Evolutionary conservation across 2,888 invertebrate genomes (phyloP).

Genomic region (Dryococelus australis): DNA sequence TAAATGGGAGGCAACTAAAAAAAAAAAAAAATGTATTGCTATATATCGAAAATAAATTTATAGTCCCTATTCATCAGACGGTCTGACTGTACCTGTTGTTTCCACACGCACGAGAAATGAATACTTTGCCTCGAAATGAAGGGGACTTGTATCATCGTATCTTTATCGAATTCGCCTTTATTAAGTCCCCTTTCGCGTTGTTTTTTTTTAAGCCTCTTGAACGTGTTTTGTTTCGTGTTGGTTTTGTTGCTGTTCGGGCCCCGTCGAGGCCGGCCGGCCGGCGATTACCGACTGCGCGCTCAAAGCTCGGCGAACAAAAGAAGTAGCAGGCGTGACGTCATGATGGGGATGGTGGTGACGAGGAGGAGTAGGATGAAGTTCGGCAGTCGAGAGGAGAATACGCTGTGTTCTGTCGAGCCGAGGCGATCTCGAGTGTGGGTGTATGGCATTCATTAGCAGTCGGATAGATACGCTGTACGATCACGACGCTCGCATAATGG

Average conservation of each 20-base stretch:
- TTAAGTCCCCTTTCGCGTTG: neutral
- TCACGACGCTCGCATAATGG: too few relatives aligned
- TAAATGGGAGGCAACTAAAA: too few relatives aligned
- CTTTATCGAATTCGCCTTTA: slow-evolving; percentile 16
- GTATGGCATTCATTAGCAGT: too few relatives aligned
- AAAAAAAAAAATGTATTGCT: too few relatives aligned
- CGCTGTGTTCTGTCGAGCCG: too few relatives aligned
- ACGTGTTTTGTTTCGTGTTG: neutral
- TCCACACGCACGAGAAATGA: neutral
- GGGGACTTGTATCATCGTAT: neutral
- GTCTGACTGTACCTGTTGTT: neutral
- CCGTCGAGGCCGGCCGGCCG: neutral
- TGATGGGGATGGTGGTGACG: neutral
- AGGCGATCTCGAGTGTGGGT: too few relatives aligned
- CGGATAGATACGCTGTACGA: too few relatives aligned
- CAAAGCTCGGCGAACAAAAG: neutral
- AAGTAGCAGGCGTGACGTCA: slow-evolving; percentile 5
- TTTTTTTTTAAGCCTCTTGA: slow-evolving; percentile 10
- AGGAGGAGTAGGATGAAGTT: neutral
- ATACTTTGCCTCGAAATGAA: neutral
- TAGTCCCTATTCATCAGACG: neutral
- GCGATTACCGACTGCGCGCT: neutral
- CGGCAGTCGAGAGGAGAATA: neutral
- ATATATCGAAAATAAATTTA: too few relatives aligned
- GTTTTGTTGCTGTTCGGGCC: neutral